A percentile compares a stretch with the other conserved stretches of the same genome.
phyloP scores from a whole-genome alignment of 2,113 vertebrate genomes.

The Edolisoma coerulescens region DNA sequence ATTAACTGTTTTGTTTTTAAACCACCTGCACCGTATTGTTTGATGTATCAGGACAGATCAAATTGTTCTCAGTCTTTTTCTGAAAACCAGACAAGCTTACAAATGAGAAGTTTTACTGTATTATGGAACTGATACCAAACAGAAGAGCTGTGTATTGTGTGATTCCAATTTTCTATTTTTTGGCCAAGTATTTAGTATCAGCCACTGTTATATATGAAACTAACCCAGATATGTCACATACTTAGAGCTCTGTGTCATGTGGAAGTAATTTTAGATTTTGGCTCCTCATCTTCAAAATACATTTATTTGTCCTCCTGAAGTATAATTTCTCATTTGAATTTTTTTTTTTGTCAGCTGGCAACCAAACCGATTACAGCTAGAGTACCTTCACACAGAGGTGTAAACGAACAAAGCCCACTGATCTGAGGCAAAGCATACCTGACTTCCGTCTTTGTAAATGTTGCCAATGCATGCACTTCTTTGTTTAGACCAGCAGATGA shows the following conservation, averaged over 20 bases:
- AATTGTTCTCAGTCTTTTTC: slow-evolving; percentile 61
- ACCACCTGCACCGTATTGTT: slow-evolving; percentile 53
- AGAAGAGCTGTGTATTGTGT: slow-evolving; percentile 36
- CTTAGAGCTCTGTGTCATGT: neutral
- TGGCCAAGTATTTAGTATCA: slow-evolving; percentile 17
- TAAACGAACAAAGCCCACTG: neutral
- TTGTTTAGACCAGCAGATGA: neutral
- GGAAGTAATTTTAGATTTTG: slow-evolving; percentile 38
- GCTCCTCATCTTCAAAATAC: slow-evolving; percentile 27
- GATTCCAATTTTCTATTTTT: slow-evolving; percentile 50
- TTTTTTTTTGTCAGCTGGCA: slow-evolving; percentile 51
- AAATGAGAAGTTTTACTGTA: slow-evolving; percentile 70
- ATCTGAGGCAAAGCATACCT: neutral
- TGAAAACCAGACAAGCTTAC: slow-evolving; percentile 60
- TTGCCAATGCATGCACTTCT: neutral
- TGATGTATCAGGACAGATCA: slow-evolving; percentile 64
- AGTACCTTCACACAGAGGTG: neutral
- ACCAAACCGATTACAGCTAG: slow-evolving; percentile 13
- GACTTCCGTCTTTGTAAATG: neutral
- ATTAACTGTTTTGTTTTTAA: slow-evolving; percentile 77
- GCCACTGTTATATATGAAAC: slow-evolving; percentile 2
- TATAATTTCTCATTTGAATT: neutral
- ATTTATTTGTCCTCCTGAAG: slow-evolving; percentile 43
- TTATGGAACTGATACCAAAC: slow-evolving; percentile 64
- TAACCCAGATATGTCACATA: slow-evolving; percentile 15